These are phyloP conservation scores for Salminus brasiliensis DNA, from an alignment of 2,113 vertebrate genomes.

Conservation along the genomic window DNA sequence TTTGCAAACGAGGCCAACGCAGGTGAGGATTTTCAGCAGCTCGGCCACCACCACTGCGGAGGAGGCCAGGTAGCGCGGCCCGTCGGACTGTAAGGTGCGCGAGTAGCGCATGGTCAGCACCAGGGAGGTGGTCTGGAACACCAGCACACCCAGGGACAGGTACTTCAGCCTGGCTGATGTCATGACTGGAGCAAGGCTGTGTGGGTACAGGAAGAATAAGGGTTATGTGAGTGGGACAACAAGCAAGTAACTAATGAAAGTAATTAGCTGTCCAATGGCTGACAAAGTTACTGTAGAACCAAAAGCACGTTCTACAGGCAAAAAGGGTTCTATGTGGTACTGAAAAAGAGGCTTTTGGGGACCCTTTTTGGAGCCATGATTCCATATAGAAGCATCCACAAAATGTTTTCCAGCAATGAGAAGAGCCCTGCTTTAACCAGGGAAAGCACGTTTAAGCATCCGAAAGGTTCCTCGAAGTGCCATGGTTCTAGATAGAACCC, in stretches of 20 bases:
- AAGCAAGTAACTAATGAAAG: no score
- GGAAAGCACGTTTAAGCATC: no score
- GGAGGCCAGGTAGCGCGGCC: constrained; percentile 94
- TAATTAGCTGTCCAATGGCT: not conserved
- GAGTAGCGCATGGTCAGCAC: constrained; percentile 98
- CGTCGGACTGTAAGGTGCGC: constrained; percentile 91
- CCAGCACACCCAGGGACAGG: constrained; percentile 93
- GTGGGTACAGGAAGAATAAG: not conserved
- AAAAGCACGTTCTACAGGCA: no score
- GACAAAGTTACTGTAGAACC: no score
- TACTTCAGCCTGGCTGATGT: constrained; percentile 90
- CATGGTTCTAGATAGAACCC: no score
- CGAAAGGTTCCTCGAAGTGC: no score
- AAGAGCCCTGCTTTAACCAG: no score
- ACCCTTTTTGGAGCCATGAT: no score
- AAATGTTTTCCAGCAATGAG: no score
- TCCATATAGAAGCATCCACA: no score
- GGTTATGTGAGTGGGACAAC: not conserved
- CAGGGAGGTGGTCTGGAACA: constrained; percentile 96
- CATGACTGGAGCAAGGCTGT: constrained; percentile 55
- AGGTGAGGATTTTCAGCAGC: constrained; percentile 91
- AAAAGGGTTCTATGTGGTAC: no score
- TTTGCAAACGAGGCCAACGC: constrained; percentile 91
- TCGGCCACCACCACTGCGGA: constrained; percentile 96
- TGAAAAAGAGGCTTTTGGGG: no score